Conservation (phyloP, 92 coral and sea anemone species). For the Zoanthus sociatus region DNA sequence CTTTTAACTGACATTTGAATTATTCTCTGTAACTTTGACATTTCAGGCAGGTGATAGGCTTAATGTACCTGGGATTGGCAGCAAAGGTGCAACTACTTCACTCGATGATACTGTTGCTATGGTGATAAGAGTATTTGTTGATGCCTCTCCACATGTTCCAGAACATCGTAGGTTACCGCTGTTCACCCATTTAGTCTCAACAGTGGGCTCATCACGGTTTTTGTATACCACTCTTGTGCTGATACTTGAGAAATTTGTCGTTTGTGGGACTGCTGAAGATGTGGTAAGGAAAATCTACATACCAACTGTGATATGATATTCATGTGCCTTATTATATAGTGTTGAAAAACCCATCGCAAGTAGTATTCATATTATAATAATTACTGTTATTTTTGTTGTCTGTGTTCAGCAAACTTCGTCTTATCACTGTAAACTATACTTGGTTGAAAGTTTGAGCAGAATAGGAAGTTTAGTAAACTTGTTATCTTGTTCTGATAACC, state of each 20-base stretch:
- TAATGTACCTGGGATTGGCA: conserved; percentile 66
- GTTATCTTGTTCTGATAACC: too few species aligned
- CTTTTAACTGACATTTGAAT: too few species aligned
- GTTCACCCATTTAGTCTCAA: conserved; percentile 84
- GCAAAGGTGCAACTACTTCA: conserved; percentile 67
- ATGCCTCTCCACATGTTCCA: conserved; percentile 98
- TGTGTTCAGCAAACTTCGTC: too few species aligned
- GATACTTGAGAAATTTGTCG: conserved; percentile 76
- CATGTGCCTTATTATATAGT: not conserved
- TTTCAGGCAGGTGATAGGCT: conserved; percentile 88
- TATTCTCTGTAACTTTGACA: not conserved
- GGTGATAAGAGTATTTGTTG: conserved; percentile 95
- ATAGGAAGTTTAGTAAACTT: too few species aligned
- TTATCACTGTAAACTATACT: too few species aligned
- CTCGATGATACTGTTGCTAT: conserved; percentile 83
- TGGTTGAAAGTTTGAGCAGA: too few species aligned
- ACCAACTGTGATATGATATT: not conserved
- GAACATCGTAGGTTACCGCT: conserved; percentile 94
- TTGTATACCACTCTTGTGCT: conserved; percentile 82
- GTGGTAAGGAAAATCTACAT: conserved; percentile 32
- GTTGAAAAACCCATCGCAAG: too few species aligned
- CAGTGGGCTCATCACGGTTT: conserved; percentile 81
- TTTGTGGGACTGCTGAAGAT: conserved; percentile 50
- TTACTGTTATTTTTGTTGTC: too few species aligned
- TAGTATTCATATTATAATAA: too few species aligned